Conservation (phyloP, 2,113 vertebrate species). For the Dascyllus trimaculatus region DNA sequence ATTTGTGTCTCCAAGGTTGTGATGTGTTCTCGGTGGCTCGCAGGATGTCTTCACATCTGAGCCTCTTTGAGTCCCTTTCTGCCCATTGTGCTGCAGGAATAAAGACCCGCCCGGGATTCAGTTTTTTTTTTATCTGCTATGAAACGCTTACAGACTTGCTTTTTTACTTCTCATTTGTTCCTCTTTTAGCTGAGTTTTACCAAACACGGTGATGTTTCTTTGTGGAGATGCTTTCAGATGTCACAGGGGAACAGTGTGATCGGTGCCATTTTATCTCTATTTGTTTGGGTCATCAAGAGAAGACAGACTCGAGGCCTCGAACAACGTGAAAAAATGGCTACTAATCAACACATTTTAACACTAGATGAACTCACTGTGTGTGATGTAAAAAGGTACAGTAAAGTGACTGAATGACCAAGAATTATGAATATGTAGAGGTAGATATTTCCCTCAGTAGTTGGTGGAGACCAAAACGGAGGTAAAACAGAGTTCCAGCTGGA, state of each 20-base stretch:
- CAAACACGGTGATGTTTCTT: not conserved
- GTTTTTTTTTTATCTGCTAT: not conserved
- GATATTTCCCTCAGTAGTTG: no score
- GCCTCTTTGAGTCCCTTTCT: constrained; percentile 67
- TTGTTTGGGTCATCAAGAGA: not conserved
- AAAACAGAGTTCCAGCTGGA: no score
- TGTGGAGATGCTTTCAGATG: not conserved
- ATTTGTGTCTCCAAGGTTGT: constrained; percentile 70
- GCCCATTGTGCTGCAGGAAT: constrained; percentile 57
- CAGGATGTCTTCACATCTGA: constrained; percentile 60
- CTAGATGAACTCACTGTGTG: no score
- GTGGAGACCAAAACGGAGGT: no score
- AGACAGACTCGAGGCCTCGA: no score
- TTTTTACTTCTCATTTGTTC: constrained; percentile 5
- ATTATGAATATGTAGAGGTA: no score
- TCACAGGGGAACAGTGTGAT: not conserved
- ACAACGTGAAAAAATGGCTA: no score
- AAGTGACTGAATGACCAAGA: no score
- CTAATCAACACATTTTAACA: no score
- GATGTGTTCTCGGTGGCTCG: constrained; percentile 50
- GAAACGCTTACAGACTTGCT: not conserved
- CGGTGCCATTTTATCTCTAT: not conserved
- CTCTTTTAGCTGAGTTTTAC: not conserved
- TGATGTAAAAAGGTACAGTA: no score
- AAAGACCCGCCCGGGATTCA: constrained; percentile 43